Base-by-base conservation (phyloP, 2,797 vertebrate species). In the Centropyge bicolor region DNA sequence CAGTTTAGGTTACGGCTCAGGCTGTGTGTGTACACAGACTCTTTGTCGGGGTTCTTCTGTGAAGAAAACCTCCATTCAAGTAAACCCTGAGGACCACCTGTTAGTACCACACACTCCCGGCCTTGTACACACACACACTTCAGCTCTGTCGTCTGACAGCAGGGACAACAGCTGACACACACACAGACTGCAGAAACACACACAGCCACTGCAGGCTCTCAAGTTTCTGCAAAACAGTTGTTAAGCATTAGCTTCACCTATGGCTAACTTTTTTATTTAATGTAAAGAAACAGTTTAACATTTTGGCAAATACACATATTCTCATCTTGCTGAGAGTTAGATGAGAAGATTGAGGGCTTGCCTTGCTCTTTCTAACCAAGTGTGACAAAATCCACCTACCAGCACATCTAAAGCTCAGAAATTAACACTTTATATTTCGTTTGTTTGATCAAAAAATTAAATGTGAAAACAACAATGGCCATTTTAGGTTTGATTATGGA, bases 61-160 rank as follows among this genome's bases (percentile, higher is more conserved):
- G 82, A 92, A 92, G 92, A 93, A 94, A 94, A 93, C 89, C 90
- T 88, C 82, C 89, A 94, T 95, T 94, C 90, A 94, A 93, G 90
- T 87, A 74, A 85, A 92, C 85, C 91, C 89, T 89, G 92, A 93
- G 79, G 92, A 90, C 94, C 95, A 96, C 94, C 95, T 96, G 95
- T 95, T 93, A 55, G 75, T 55, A 36, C 72, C 89, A 90, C 89
- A 94, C 92, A 93, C 91, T 90, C 91, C 81, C 14, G 36, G 83
- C 83, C 85, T 90, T 82, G 64, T 85, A 70, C 45, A 11, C 66
- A 66, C 74, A 77, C 79, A 89, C 90, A 89, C 81, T 86, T 83
- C 71, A 80, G 79, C 86, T 89, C 91, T 83, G 88, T 87, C 60
- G 72, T 67, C 88, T 69, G 70, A 90, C 78, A 88, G 88, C 93